These are phyloP conservation scores for Brassicogethes aeneus DNA, from an alignment of 2,888 invertebrate species.

Conservation along the genomic window DNA sequence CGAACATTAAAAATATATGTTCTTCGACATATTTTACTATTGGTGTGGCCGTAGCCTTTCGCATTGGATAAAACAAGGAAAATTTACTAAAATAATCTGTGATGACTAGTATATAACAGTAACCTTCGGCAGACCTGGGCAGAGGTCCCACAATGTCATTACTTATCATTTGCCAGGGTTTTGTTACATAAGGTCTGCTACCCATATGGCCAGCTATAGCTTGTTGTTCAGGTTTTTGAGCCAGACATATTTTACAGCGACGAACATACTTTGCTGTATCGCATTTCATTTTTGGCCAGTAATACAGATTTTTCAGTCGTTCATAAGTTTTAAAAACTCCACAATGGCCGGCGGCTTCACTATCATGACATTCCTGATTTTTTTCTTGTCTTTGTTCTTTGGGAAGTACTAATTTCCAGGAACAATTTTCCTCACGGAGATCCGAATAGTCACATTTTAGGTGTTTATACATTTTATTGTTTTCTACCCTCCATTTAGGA, in stretches of 20 bases:
- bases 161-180: conserved; percentile 7
- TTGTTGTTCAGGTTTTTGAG: conserved; percentile 7
- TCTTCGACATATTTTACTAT: no score
- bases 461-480: conserved; percentile 7
- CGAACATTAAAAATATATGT: background rate
- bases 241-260: conserved; percentile 3
- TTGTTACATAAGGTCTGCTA: no score
- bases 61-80: background rate
- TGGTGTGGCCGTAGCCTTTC: conserved; percentile 2
- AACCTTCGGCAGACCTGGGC: conserved; percentile 5
- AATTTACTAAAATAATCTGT: no score
- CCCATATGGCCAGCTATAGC: conserved; percentile 7
- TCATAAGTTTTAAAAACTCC: conserved; percentile 5
- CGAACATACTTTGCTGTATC: conserved; percentile 5
- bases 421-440: no score
- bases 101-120: no score
- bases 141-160: conserved; percentile 11
- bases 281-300: conserved; percentile 8
- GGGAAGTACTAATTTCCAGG: conserved; percentile 4
- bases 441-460: conserved; percentile 3
- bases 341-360: no score
- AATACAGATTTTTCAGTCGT: conserved; percentile 6
- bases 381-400: background rate
- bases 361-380: background rate
- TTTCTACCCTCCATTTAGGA: conserved; percentile 5